phyloP scores from a whole-genome alignment of 1,140 invertebrate genomes.

The Brachionus angularis region DNA sequence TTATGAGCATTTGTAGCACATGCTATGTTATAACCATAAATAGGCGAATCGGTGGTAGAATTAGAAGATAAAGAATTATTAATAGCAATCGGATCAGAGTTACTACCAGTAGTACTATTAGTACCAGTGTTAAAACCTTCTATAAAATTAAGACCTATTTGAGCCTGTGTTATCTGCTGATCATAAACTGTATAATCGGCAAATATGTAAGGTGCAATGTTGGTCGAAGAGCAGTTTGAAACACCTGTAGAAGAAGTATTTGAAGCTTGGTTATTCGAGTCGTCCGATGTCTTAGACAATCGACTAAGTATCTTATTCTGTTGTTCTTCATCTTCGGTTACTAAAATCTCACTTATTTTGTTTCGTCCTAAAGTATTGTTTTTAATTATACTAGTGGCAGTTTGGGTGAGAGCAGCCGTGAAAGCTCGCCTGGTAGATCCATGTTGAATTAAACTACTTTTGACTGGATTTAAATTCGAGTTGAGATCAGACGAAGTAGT shows the following conservation, averaged over 20 bases:
- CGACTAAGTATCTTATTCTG: not conserved
- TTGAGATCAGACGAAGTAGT: not conserved
- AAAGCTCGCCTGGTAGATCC: not conserved
- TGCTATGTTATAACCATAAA: slow-evolving; percentile 39
- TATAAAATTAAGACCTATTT: not conserved
- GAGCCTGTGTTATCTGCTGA: too few species aligned
- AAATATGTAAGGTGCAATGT: not conserved
- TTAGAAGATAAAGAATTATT: slow-evolving; percentile 31
- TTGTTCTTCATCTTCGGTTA: slow-evolving; percentile 18
- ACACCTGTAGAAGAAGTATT: slow-evolving; percentile 19
- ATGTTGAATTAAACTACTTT: not conserved
- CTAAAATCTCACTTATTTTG: slow-evolving; percentile 27
- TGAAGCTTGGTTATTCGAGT: not conserved
- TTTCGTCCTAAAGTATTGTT: not conserved
- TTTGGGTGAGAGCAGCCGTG: not conserved
- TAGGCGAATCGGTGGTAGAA: slow-evolving; percentile 28
- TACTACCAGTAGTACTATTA: slow-evolving; percentile 5
- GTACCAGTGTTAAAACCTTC: not conserved
- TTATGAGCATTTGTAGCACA: slow-evolving; percentile 14
- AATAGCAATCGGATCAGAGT: slow-evolving; percentile 34
- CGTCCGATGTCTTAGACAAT: not conserved
- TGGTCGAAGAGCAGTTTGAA: slow-evolving; percentile 27
- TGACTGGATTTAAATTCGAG: not conserved
- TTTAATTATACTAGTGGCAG: slow-evolving; percentile 5
- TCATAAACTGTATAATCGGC: slow-evolving; percentile 6